Base-by-base conservation (phyloP, 2,797 vertebrate genomes). In the Pangasius sanitwongsei region DNA sequence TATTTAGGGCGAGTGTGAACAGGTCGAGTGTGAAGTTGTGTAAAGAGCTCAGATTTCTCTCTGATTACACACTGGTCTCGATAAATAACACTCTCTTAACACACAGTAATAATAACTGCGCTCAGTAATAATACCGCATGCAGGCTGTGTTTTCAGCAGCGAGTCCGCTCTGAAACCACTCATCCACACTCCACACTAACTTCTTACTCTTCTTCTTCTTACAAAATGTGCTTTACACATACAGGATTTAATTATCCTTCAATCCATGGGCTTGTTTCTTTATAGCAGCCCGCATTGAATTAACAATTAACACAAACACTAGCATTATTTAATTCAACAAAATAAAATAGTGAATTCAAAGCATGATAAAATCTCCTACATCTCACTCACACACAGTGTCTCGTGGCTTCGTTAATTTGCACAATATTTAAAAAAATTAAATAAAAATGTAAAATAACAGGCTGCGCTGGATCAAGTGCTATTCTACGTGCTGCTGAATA, bases 31-130 rank as follows among this genome's bases (percentile, higher is more conserved):
- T 57, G 50, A 25, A 25, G n/a, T 50, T 59, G 69, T 86, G 50
- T 85, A 28, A 70, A 1, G 28, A 75, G 74, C 23, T 78, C 86
- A 78, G 37, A 37, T 75, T 77, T 77, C 85, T 77, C 3, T 59
- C 69, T 44, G 53, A 25, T 57, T 63, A 41, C 70, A 41, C 70
- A 75, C 84, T 25, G 28, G 37, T 28, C 9, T 55, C 23, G 1
- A 37, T 28, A 34, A 75, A 74, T 77, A 61, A 44, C 70, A n/a
- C 78, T n/a, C 41, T 50, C 48, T 25, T 44, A 48, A 9, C 25
- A 75, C 41, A 48, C 41, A 3, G 2, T 53, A 78, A 78, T 53
- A 55, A 72, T 23, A 44, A 57, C 16, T 2, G 11, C 9, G 6
- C 31, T 7, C 15, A 31, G 13, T 78, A 78, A 48, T 75, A 48